A percentile compares a stretch with the other conserved stretches of the same genome.
phyloP scores from a whole-genome alignment of 1,140 invertebrate genomes.

The Drosophila suzukii region DNA sequence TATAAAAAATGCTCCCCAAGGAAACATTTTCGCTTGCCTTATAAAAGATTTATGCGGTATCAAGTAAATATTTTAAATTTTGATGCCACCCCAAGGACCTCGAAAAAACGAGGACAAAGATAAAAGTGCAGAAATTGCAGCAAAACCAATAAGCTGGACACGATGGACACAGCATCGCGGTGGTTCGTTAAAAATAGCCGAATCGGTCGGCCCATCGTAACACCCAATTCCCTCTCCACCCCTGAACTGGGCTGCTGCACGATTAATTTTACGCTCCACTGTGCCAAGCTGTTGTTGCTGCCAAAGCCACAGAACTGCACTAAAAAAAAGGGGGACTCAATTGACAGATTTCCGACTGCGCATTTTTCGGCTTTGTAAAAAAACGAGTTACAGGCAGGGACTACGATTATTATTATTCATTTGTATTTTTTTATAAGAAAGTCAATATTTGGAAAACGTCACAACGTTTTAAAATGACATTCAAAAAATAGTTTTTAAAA shows the following conservation, averaged over 20 bases:
- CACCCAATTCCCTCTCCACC: constrained; percentile 6
- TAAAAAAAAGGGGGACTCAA: not conserved
- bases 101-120: constrained; percentile 22
- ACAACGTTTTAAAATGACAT: no score
- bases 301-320: constrained; percentile 24
- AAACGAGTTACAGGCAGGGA: no score
- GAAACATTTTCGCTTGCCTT: constrained; percentile 25
- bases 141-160: constrained; percentile 39
- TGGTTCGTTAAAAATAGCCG: constrained; percentile 39
- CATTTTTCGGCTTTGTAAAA: no score
- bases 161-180: not conserved
- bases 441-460: no score
- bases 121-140: constrained; percentile 45
- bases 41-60: constrained; percentile 53
- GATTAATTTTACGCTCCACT: constrained; percentile 81
- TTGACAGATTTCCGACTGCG: not conserved
- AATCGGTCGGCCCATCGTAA: constrained; percentile 12
- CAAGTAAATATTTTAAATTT: constrained; percentile 71
- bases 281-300: constrained; percentile 64
- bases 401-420: no score
- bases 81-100: constrained; percentile 63
- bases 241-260: constrained; percentile 42
- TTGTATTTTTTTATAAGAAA: no score
- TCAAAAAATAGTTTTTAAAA: no score
- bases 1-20: constrained; percentile 9